These are phyloP conservation scores for Phymastichus coffea DNA, from an alignment of 1,140 invertebrate species.

Conservation along the genomic window DNA sequence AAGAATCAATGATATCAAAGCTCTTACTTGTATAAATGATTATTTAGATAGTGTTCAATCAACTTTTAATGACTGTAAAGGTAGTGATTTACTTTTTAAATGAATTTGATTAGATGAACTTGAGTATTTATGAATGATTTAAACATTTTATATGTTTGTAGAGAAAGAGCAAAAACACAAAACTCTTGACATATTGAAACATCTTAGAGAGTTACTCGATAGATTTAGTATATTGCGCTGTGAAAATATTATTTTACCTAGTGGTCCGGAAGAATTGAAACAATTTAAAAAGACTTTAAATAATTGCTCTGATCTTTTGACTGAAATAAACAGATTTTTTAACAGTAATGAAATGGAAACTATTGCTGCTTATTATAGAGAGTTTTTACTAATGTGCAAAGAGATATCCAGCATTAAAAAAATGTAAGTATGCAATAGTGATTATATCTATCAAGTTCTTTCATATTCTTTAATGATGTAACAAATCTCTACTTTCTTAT, in stretches of 20 bases:
- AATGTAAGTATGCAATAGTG: slow-evolving; percentile 3
- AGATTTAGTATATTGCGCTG: slow-evolving; percentile 21
- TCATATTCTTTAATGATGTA: background rate
- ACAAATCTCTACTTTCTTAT: background rate
- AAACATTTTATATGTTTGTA: background rate
- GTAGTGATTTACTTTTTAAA: background rate
- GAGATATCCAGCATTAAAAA: slow-evolving; percentile 18
- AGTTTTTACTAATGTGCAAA: slow-evolving; percentile 1
- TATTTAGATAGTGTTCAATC: background rate
- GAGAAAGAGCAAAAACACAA: slow-evolving; percentile 7
- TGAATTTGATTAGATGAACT: too few species aligned
- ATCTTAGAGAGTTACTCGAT: slow-evolving; percentile 13
- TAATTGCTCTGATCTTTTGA: slow-evolving; percentile 3
- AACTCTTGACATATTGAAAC: background rate
- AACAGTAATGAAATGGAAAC: slow-evolving; percentile 6
- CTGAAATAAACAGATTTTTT: slow-evolving; percentile 7
- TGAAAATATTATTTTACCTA: slow-evolving; percentile 23
- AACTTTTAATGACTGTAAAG: background rate
- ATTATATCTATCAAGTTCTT: background rate
- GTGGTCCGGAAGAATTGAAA: background rate
- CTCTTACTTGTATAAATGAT: background rate
- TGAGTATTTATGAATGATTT: too few species aligned
- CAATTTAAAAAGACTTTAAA: slow-evolving; percentile 11
- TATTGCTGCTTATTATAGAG: background rate
- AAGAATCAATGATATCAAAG: slow-evolving; percentile 17